Conservation (phyloP, 1,140 invertebrate species). For the Brachionus angularis region DNA sequence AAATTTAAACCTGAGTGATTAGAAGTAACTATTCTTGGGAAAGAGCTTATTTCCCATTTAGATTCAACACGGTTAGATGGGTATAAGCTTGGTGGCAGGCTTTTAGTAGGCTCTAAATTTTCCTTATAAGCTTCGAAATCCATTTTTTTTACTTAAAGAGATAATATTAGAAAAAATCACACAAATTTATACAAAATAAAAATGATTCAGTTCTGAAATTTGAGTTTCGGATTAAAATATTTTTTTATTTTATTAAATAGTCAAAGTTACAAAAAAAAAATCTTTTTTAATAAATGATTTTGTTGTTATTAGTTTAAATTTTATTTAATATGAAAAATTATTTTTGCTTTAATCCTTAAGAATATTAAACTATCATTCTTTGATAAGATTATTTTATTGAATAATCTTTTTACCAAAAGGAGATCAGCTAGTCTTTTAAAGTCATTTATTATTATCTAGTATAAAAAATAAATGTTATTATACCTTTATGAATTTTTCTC, state of each 20-base stretch:
- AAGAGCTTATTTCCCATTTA: no score
- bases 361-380: slow-evolving; percentile 1
- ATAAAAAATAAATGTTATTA: background rate
- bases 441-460: no score
- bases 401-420: no score
- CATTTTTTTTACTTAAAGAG: background rate
- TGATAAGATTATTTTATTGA: no score
- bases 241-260: no score
- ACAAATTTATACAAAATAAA: slow-evolving; percentile 19
- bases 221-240: no score
- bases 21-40: background rate
- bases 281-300: background rate
- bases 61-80: no score
- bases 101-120: background rate
- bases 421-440: slow-evolving; percentile 27
- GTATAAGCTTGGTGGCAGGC: no score
- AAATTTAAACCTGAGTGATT: background rate
- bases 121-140: background rate
- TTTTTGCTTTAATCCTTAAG: slow-evolving; percentile 11
- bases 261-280: background rate
- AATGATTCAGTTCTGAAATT: no score
- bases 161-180: background rate
- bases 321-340: no score
- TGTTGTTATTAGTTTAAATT: background rate
- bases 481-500: slow-evolving; percentile 43